Base-by-base conservation (phyloP, 2,797 vertebrate species). In the Luscinia megarhynchos region DNA sequence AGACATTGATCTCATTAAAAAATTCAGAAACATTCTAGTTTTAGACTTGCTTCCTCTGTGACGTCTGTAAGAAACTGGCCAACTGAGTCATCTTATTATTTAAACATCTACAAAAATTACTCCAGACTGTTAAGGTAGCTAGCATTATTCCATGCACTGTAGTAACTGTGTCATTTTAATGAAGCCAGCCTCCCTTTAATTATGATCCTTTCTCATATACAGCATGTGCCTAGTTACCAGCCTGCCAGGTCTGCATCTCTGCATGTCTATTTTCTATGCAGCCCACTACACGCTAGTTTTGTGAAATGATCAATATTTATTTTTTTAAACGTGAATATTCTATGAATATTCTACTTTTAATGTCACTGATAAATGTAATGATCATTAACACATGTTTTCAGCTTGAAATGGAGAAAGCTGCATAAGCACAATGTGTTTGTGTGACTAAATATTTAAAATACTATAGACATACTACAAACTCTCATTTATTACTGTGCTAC, bases 1-100 rank as follows among this genome's bases (percentile, higher is more conserved):
- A 87, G 80, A 58, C 58, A 77, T 89, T 87, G 89, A 91, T 90
- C 87, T 90, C 85, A 84, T 91, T 82, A 46, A 70, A 96, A 94
- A 90, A 85, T 77, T 89, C 67, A 74, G 93, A 96, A 97, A 45
- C 59, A 27, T 79, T 89, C 81, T 66, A 50, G 77, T 88, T 96
- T 83, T 91, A 88, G 87, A n/a, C 51, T 67, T 74, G 34, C 67
- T 97, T 94, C 51, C 63, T 95, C 70, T 85, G 61, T 89, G 94
- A 95, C 1, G 4, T 84, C 84, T 76, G 45, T 55, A 81, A 82
- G 69, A 86, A 93, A 50, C 69, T 75, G 77, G 63, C 69, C 85
- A 84, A 53, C 79, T 75, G 79, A 94, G 51, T 91, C 59, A 86
- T 68, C 61, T 79, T 79, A 84, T 63, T 70, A 81, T 87, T 87